Conservation (phyloP, 2,797 vertebrate genomes). For the Coracias cyanogaster region DNA sequence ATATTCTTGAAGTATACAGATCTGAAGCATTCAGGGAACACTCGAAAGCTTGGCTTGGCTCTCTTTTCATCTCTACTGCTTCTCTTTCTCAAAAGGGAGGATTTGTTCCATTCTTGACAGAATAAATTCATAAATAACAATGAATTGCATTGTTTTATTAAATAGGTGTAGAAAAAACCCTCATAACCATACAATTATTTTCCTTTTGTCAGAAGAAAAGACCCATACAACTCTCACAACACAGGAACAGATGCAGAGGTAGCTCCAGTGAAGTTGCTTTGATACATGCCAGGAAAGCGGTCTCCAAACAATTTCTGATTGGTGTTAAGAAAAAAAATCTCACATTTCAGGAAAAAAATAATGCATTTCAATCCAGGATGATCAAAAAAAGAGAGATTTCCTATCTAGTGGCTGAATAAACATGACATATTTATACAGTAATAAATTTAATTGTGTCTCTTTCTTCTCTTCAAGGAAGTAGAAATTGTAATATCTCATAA, state of each 20-base stretch:
- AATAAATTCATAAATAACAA: neutral
- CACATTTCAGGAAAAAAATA: neutral
- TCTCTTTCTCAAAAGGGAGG: neutral
- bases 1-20: neutral
- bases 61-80: neutral
- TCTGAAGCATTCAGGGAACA: neutral
- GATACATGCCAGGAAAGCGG: neutral
- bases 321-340: neutral
- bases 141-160: neutral
- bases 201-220: neutral
- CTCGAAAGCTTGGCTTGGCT: neutral
- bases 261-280: neutral
- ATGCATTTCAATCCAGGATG: conserved; percentile 12
- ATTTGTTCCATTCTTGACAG: neutral
- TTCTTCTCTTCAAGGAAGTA: conserved; percentile 29
- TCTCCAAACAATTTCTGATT: neutral
- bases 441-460: conserved; percentile 57
- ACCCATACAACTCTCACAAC: neutral
- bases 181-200: neutral
- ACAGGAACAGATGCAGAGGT: neutral
- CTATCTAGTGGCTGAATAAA: conserved; percentile 54
- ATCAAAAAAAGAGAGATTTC: conserved; percentile 16
- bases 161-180: neutral
- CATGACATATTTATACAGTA: conserved; percentile 49
- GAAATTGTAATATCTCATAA: conserved; percentile 61